Base-by-base conservation (phyloP, 2,113 vertebrate genomes). In the Terrapene triunguis region DNA sequence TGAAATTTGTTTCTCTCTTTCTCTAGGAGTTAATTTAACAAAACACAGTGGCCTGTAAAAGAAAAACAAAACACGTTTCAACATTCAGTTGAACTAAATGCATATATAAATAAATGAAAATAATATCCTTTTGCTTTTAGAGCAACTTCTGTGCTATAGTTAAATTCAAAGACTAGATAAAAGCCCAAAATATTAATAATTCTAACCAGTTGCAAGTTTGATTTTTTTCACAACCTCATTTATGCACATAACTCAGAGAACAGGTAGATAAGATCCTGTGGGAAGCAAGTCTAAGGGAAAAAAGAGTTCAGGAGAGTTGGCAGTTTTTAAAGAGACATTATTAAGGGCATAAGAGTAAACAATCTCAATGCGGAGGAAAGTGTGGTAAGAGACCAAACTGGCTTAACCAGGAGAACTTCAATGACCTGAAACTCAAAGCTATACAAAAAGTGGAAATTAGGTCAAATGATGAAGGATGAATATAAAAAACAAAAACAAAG, bases 11-110 rank as follows among this genome's bases (percentile, higher is more conserved):
- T 80, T 85, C 92, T 89, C 91, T 96, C 93, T 13, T 95, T 98
- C 88, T 88, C 54, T 90, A 97, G 97, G 94, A 96, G 98, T 97
- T 98, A 98, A 98, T 98, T 95, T 98, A 98, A 98, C 97, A 98
- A 97, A 96, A 97, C 95, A 96, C 97, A 97, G 98, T 98, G 94
- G 91, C 87, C 84, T 89, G 29, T 85, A 85, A 89, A 92, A 96
- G 92, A 95, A 84, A 9, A 96, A 94, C 84, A 42, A n/a, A 8
- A 90, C 2, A 0, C 47, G 38, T 0, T 0, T 80, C 95, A 86
- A 94, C 94, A 65, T 92, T 92, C 93, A 84, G 85, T 96, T 3
- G 1, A 42, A 72, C 19, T 55, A 53, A 92, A 24, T 0, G 0
- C 19, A 19, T 38, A 82, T 51, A 76, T 86, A 92, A 93, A 62